phyloP scores from a whole-genome alignment of 2,888 invertebrate genomes.

The Pseudococcus viburni region DNA sequence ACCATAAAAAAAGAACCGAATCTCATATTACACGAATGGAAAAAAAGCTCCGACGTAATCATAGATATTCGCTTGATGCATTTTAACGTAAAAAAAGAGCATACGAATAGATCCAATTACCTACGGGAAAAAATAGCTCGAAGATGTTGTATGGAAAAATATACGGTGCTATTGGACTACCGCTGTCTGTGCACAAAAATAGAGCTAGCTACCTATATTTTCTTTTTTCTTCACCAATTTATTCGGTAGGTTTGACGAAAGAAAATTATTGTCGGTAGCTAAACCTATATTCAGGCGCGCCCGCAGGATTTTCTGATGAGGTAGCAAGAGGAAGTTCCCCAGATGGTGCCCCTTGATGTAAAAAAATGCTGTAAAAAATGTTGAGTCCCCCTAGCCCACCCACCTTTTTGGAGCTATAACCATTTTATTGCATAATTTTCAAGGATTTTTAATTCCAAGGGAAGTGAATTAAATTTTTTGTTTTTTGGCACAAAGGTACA shows the following conservation, averaged over 20 bases:
- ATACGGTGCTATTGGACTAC: background rate
- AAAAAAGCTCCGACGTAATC: constrained; percentile 11
- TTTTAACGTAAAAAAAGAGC: background rate
- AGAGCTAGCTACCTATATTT: background rate
- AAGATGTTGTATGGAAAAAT: background rate
- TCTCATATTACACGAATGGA: background rate
- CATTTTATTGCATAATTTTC: no score
- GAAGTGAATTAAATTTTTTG: no score
- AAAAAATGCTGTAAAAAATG: no score
- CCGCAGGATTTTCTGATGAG: no score
- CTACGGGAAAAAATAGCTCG: background rate
- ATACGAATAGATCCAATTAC: constrained; percentile 20
- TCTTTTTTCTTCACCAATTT: background rate
- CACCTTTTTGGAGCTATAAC: no score
- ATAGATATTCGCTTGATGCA: constrained; percentile 26
- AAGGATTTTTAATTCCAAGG: no score
- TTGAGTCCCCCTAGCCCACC: no score
- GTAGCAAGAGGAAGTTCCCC: no score
- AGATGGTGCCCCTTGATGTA: no score
- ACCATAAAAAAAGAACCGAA: background rate
- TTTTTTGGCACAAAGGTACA: no score
- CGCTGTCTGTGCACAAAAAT: background rate
- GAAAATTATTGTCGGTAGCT: background rate
- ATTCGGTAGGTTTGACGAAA: background rate
- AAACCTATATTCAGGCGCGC: constrained; percentile 54